phyloP scores from a whole-genome alignment of 1,140 invertebrate genomes.

The Brachionus koreanus region DNA sequence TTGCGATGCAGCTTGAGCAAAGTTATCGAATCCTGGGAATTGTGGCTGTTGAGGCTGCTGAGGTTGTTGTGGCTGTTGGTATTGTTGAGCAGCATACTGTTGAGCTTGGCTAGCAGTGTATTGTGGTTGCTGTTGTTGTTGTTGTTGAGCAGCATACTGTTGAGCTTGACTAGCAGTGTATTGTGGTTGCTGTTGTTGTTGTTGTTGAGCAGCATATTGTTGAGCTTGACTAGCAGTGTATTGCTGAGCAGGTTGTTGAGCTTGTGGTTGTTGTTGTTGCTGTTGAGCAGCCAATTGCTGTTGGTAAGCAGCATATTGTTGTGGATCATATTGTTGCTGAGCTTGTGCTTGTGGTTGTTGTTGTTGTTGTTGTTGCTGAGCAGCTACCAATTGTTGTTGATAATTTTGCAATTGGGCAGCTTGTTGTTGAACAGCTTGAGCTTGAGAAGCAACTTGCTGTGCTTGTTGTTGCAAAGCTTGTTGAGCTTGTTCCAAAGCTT shows the following conservation, averaged over 20 bases:
- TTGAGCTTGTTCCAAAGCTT: conserved; percentile 35
- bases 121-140: neutral
- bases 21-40: conserved; percentile 19
- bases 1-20: neutral
- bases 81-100: neutral
- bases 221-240: neutral
- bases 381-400: neutral
- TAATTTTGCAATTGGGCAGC: neutral
- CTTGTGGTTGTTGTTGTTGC: neutral
- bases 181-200: neutral
- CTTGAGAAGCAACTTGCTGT: conserved; percentile 7
- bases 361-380: neutral
- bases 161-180: neutral
- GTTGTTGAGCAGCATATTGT: neutral
- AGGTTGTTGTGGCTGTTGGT: neutral
- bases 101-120: neutral
- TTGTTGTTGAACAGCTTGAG: conserved; percentile 34
- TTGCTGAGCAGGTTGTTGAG: neutral
- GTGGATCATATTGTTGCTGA: neutral
- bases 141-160: neutral
- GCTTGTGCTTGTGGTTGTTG: neutral
- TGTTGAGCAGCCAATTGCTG: conserved; percentile 5
- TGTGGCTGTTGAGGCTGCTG: neutral
- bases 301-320: conserved; percentile 19
- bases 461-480: conserved; percentile 7